phyloP scores from a whole-genome alignment of 2,797 vertebrate species.

The Potorous gilbertii region DNA sequence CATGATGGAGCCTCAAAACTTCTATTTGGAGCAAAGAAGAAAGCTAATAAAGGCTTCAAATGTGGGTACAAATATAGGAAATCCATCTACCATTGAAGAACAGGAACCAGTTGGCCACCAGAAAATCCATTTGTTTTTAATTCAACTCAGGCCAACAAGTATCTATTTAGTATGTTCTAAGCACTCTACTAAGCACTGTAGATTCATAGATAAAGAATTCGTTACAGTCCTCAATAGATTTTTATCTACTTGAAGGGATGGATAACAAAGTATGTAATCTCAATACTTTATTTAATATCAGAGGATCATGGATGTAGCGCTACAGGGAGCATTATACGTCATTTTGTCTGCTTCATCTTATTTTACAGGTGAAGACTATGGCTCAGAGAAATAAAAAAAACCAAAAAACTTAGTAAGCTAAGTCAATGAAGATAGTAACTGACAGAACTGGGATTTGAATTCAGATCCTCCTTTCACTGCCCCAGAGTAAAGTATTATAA shows the following conservation, averaged over 20 bases:
- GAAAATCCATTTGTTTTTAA: not conserved
- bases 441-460: not conserved
- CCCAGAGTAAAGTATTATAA: not conserved
- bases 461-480: not conserved
- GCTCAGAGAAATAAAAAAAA: not conserved
- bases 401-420: not conserved
- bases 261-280: not conserved
- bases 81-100: not conserved
- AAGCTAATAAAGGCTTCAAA: not conserved
- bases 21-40: not conserved
- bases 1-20: not conserved
- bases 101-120: not conserved
- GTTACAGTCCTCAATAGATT: not conserved
- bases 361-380: not conserved
- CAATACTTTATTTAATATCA: not conserved
- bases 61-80: not conserved
- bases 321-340: not conserved
- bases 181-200: not conserved
- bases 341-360: not conserved
- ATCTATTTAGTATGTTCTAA: not conserved
- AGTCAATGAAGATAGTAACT: not conserved
- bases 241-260: not conserved
- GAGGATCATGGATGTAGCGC: not conserved
- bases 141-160: not conserved
- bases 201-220: not conserved